Conservation (phyloP, 2,888 invertebrate genomes). For the Mantis religiosa region DNA sequence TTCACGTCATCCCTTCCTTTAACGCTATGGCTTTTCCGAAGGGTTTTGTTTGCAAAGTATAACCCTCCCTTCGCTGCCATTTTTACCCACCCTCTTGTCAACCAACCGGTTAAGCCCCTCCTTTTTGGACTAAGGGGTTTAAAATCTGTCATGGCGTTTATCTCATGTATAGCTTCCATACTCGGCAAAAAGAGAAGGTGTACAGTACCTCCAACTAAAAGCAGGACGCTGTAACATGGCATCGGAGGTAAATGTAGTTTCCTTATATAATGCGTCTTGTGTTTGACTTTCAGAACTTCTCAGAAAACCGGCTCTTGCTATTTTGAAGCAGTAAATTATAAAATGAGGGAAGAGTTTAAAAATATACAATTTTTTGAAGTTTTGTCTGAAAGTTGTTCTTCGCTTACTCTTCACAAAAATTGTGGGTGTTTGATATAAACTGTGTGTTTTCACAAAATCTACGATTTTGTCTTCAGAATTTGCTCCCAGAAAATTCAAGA, state of each 20-base stretch:
- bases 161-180: conserved; percentile 9
- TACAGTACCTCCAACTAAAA: background rate
- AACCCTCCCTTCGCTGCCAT: conserved; percentile 12
- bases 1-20: background rate
- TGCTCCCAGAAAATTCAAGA: too few relatives aligned
- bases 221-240: background rate
- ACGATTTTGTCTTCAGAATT: too few relatives aligned
- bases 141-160: conserved; percentile 29
- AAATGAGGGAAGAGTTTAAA: too few relatives aligned
- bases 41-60: conserved; percentile 21
- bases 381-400: too few relatives aligned
- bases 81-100: conserved; percentile 16
- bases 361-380: too few relatives aligned
- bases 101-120: conserved; percentile 18
- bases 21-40: background rate
- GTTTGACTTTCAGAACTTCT: too few relatives aligned
- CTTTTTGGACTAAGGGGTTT: conserved; percentile 22
- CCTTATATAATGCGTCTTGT: too few relatives aligned
- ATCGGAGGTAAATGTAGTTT: background rate
- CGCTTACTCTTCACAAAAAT: too few relatives aligned
- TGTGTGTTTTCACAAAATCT: too few relatives aligned
- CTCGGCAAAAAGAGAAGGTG: background rate
- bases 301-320: too few relatives aligned
- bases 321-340: too few relatives aligned
- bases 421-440: too few relatives aligned